Evolutionary conservation across 2,113 vertebrate genomes (phyloP).

Genomic region (Budorcas taxicolor): DNA sequence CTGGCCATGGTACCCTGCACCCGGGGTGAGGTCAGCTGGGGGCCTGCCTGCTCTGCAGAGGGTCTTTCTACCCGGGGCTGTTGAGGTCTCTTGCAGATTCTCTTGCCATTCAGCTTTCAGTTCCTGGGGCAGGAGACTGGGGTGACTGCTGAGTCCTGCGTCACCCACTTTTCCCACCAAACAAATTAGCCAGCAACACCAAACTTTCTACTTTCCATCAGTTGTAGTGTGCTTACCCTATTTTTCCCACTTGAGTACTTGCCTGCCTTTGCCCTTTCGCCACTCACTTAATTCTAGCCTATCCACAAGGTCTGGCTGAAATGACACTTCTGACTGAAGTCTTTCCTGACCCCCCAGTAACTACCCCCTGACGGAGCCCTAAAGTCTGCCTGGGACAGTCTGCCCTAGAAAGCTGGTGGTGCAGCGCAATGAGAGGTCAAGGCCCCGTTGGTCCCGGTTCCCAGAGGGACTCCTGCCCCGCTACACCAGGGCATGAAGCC

Average conservation of each 20-base stretch:
- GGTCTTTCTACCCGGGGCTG: fast-evolving
- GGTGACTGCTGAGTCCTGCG: neutral
- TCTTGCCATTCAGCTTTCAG: neutral
- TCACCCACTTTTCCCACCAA: neutral
- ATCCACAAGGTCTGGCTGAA: neutral
- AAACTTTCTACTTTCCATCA: neutral
- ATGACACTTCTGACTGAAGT: neutral
- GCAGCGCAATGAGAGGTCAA: neutral
- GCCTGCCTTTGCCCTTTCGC: neutral
- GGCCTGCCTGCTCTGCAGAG: neutral
- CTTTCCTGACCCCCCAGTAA: neutral
- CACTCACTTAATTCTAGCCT: neutral
- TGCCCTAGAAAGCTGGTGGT: neutral
- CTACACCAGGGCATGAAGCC: neutral
- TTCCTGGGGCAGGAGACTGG: neutral
- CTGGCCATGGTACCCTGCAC: neutral
- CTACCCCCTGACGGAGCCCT: neutral
- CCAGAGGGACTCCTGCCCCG: neutral
- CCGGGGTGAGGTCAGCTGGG: neutral
- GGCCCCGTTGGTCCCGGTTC: neutral
- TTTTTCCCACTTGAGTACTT: neutral
- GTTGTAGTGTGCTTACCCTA: fast-evolving
- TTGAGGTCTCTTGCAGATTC: neutral
- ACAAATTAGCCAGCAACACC: neutral
- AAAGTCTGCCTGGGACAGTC: neutral